Evolutionary conservation across 2,113 vertebrate genomes (phyloP).

Genomic region (Bubo blakistoni): DNA sequence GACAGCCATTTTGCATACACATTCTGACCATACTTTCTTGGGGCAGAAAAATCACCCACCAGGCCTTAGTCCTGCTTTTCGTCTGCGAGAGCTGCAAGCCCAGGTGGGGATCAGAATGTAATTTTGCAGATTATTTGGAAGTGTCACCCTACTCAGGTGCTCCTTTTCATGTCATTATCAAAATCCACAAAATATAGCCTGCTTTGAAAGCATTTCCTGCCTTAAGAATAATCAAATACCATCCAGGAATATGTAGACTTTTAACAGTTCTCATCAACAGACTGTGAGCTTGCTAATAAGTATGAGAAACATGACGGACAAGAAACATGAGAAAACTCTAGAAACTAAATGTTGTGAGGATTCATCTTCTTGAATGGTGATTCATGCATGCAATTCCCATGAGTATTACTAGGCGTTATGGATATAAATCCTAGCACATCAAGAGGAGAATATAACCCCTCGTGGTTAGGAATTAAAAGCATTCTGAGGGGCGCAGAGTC

Average conservation of each 20-base stretch:
- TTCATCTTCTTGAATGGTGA: background rate
- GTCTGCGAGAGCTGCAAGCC: background rate
- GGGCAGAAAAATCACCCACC: background rate
- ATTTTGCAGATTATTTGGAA: background rate
- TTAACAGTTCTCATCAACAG: background rate
- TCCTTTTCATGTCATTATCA: background rate
- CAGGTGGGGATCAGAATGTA: background rate
- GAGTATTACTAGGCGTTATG: slow-evolving; percentile 1
- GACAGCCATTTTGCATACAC: background rate
- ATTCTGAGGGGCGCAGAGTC: slow-evolving; percentile 10
- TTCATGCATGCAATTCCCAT: slow-evolving; percentile 30
- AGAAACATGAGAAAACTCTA: background rate
- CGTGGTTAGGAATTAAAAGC: slow-evolving; percentile 38
- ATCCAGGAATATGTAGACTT: background rate
- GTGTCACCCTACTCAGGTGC: background rate
- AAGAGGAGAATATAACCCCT: background rate
- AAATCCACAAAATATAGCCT: background rate
- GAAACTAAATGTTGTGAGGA: background rate
- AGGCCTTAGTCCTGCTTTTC: background rate
- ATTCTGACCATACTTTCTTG: background rate
- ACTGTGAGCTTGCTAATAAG: background rate
- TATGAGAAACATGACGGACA: background rate
- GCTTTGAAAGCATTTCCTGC: background rate
- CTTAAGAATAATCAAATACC: background rate
- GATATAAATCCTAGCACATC: slow-evolving; percentile 36